Evolutionary conservation across 2,113 vertebrate genomes (phyloP).

Genomic region (Tauraco erythrolophus): DNA sequence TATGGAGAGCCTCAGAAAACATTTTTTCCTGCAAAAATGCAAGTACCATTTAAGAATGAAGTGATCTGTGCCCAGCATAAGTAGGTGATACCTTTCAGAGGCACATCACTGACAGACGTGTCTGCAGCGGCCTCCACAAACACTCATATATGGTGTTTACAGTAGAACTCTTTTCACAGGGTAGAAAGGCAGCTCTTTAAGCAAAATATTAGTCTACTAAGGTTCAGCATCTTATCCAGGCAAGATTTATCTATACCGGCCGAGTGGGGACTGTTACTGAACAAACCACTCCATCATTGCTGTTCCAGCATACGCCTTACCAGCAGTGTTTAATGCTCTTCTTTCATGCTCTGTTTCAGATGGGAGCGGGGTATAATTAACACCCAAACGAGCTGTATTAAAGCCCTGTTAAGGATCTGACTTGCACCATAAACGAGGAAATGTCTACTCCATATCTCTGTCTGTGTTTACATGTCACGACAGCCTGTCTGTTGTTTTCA

Average conservation of each 20-base stretch:
- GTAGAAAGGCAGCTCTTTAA: slow-evolving; percentile 7
- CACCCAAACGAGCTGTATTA: slow-evolving; percentile 62
- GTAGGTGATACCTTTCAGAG: not conserved
- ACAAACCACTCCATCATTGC: slow-evolving; percentile 67
- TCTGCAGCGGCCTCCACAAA: not conserved
- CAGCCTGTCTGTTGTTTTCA: not conserved
- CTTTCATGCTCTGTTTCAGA: slow-evolving; percentile 71
- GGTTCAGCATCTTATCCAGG: slow-evolving; percentile 37
- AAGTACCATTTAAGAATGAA: not conserved
- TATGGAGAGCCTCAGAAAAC: not conserved
- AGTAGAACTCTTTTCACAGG: not conserved
- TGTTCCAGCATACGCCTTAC: slow-evolving; percentile 45
- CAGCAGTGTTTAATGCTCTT: slow-evolving; percentile 64
- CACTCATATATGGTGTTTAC: not conserved
- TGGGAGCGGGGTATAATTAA: slow-evolving; percentile 69
- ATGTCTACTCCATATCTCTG: slow-evolving; percentile 3
- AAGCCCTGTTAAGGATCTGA: slow-evolving; percentile 58
- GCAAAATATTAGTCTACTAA: slow-evolving; percentile 5
- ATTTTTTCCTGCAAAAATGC: not conserved
- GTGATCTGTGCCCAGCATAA: not conserved
- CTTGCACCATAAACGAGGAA: slow-evolving; percentile 34
- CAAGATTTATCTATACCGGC: slow-evolving; percentile 64
- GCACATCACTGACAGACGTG: not conserved
- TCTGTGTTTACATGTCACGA: not conserved
- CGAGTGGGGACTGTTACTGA: slow-evolving; percentile 60